These are phyloP conservation scores for Eulemur albifrons DNA, from an alignment of 2,797 vertebrate species.

Conservation along the genomic window DNA sequence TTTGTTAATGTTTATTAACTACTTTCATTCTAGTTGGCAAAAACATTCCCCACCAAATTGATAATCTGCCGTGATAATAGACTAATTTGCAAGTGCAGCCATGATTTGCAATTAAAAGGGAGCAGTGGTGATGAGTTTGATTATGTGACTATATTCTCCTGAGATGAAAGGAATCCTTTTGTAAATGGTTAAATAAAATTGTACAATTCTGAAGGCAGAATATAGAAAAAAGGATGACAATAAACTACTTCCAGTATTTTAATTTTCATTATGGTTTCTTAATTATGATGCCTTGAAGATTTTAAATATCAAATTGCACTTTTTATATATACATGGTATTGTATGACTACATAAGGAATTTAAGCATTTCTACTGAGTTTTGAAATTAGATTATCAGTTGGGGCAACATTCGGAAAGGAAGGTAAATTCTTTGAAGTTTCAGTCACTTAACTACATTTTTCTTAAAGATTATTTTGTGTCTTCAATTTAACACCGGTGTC, in stretches of 20 bases:
- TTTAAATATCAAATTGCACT: neutral
- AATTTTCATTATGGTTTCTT: conserved; percentile 43
- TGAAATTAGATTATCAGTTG: neutral
- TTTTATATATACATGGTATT: neutral
- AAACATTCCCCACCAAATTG: conserved; percentile 76
- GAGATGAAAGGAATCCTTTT: conserved; percentile 66
- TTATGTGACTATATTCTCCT: conserved; percentile 62
- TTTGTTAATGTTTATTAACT: conserved; percentile 75
- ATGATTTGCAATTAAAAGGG: conserved; percentile 80
- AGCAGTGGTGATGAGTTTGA: conserved; percentile 51
- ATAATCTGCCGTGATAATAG: conserved; percentile 79
- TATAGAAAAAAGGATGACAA: neutral
- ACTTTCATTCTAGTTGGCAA: conserved; percentile 77
- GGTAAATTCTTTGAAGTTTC: neutral
- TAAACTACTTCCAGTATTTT: neutral
- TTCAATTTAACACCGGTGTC: neutral
- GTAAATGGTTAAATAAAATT: conserved; percentile 52
- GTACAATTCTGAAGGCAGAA: conserved; percentile 37
- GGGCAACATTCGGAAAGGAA: neutral
- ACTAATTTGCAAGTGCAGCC: conserved; percentile 77
- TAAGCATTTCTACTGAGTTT: neutral
- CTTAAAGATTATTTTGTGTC: conserved; percentile 12
- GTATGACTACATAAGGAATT: neutral
- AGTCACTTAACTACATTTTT: neutral
- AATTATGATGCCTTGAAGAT: conserved; percentile 37